These are phyloP conservation scores for Eidolon helvum DNA, from an alignment of 2,113 vertebrate species.

Conservation along the genomic window DNA sequence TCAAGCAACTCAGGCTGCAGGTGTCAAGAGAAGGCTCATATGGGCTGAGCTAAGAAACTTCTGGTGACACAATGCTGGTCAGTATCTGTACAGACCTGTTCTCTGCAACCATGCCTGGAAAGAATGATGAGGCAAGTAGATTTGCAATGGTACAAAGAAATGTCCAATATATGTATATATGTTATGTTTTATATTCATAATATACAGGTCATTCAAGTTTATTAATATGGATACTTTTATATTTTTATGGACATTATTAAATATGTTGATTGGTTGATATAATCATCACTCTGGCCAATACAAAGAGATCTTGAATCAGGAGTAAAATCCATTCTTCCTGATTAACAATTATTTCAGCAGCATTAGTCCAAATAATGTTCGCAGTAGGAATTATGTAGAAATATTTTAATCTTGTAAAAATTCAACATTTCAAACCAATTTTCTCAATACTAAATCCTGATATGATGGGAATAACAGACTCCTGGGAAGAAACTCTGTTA, in stretches of 20 bases:
- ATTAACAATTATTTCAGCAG: background rate
- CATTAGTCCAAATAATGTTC: background rate
- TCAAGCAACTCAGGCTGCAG: background rate
- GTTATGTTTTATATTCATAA: background rate
- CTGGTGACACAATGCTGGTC: background rate
- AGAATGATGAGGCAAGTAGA: background rate
- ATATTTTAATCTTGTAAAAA: conserved; percentile 32
- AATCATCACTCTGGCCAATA: background rate
- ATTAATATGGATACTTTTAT: background rate
- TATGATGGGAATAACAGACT: background rate
- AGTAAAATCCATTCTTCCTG: background rate
- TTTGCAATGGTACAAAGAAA: background rate
- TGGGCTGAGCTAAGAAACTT: background rate
- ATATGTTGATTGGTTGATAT: background rate
- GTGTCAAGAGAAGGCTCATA: background rate
- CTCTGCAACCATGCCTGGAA: background rate
- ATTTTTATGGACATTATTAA: background rate
- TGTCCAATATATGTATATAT: background rate
- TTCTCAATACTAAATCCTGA: background rate
- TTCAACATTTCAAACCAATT: conserved; percentile 44
- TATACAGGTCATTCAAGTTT: background rate
- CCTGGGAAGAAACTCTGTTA: background rate
- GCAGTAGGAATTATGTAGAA: background rate
- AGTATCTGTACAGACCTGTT: background rate
- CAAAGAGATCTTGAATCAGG: background rate